Percentiles rank a stretch among this genome's conserved stretches.
Conservation (phyloP, 2,113 vertebrate species). For the Narcine bancroftii region DNA sequence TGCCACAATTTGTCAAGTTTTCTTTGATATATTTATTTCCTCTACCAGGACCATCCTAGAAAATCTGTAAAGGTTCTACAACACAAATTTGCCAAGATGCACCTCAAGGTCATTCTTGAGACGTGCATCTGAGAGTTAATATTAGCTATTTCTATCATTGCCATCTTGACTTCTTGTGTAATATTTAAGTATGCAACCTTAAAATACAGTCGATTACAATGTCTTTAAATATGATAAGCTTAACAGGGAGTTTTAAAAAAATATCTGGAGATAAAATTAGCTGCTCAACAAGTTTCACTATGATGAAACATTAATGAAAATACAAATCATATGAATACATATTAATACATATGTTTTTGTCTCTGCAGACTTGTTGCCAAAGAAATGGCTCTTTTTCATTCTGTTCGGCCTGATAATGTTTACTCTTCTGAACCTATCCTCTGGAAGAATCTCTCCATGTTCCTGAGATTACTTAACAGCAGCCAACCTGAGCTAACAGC, state of each 20-base stretch:
- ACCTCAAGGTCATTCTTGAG: neutral
- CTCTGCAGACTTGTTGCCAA: conserved; percentile 54
- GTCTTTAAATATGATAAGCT: neutral
- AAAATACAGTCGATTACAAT: neutral
- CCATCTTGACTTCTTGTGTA: neutral
- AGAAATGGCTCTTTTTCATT: conserved; percentile 60
- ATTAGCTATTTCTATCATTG: too few relatives aligned
- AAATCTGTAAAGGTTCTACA: too few relatives aligned
- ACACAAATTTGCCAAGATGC: too few relatives aligned
- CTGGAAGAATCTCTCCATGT: conserved; percentile 55
- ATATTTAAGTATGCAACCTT: neutral
- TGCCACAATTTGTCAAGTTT: neutral
- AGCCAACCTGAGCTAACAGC: conserved; percentile 1
- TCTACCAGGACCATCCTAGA: too few relatives aligned
- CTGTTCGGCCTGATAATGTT: conserved; percentile 47
- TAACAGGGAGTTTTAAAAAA: too few relatives aligned
- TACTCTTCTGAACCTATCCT: conserved; percentile 45
- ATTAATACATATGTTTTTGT: neutral
- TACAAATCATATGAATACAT: neutral
- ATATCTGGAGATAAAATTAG: conserved; percentile 1
- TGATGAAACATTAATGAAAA: neutral
- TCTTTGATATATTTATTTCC: neutral
- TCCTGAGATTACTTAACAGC: conserved; percentile 50
- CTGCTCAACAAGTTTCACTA: neutral
- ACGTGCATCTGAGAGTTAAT: neutral